These are phyloP conservation scores for Oryzias woworae DNA, from an alignment of 2,113 vertebrate species.

Conservation along the genomic window DNA sequence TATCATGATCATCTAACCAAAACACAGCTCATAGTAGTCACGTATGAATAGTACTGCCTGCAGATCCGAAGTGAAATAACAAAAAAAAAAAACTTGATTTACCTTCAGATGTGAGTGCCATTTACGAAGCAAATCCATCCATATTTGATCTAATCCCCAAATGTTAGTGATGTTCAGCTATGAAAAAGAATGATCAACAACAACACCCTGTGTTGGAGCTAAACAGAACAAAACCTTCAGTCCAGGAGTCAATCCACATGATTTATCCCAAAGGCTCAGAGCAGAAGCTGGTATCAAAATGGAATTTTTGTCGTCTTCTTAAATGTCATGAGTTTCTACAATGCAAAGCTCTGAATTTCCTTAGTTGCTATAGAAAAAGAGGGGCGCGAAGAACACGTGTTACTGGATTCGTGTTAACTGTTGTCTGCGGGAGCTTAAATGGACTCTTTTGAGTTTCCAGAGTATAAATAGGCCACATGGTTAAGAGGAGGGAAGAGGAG, in stretches of 20 bases:
- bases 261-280: background rate
- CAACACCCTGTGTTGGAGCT: background rate
- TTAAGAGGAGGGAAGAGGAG: slow-evolving; percentile 48
- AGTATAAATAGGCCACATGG: slow-evolving; percentile 69
- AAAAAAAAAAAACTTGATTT: slow-evolving; percentile 29
- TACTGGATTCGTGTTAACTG: slow-evolving; percentile 22
- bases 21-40: background rate
- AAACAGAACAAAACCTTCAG: background rate
- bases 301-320: background rate
- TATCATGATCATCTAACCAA: background rate
- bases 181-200: slow-evolving; percentile 1
- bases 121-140: slow-evolving; percentile 24
- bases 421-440: slow-evolving; percentile 43
- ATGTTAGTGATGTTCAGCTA: slow-evolving; percentile 4
- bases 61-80: background rate
- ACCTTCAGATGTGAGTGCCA: slow-evolving; percentile 43
- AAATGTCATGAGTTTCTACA: background rate
- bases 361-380: background rate
- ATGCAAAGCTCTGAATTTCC: slow-evolving; percentile 8
- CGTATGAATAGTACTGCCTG: background rate
- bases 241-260: slow-evolving; percentile 16
- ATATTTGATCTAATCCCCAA: slow-evolving; percentile 3
- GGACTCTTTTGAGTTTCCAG: slow-evolving; percentile 49
- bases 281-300: background rate
- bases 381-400: background rate